Percentiles rank a stretch among this genome's conserved stretches.
phyloP scores from a whole-genome alignment of 1,140 invertebrate genomes.

The Gryon sp. region DNA sequence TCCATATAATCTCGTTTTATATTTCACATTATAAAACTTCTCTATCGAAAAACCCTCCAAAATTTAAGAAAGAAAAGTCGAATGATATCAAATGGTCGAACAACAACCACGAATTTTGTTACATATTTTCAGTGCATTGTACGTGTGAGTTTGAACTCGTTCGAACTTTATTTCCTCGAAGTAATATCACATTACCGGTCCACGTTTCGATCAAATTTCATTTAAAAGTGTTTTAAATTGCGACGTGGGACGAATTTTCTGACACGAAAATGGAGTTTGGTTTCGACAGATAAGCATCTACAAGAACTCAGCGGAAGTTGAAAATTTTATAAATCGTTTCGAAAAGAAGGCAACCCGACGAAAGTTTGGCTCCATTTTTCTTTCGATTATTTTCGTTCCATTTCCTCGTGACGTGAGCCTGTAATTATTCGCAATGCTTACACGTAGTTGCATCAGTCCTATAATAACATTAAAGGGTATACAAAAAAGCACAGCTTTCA shows the following conservation, averaged over 20 bases:
- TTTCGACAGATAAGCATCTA: slow-evolving; percentile 45
- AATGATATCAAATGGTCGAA: slow-evolving; percentile 4
- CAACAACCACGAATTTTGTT: slow-evolving; percentile 14
- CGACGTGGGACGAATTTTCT: slow-evolving; percentile 30
- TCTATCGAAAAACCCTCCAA: too few relatives aligned
- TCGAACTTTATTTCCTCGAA: slow-evolving; percentile 25
- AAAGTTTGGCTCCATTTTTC: slow-evolving; percentile 57
- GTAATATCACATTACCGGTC: slow-evolving; percentile 23
- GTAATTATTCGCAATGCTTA: slow-evolving; percentile 43
- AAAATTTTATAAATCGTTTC: slow-evolving; percentile 45
- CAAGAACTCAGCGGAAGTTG: slow-evolving; percentile 32
- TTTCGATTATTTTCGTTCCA: slow-evolving; percentile 58
- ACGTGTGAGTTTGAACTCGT: slow-evolving; percentile 3
- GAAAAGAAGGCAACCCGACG: slow-evolving; percentile 19
- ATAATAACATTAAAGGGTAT: slow-evolving; percentile 8
- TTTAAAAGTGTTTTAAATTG: slow-evolving; percentile 43
- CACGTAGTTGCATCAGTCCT: background rate
- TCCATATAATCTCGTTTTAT: too few relatives aligned
- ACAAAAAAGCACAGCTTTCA: slow-evolving; percentile 8
- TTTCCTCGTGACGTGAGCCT: slow-evolving; percentile 36
- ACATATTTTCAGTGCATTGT: slow-evolving; percentile 3
- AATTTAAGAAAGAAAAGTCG: background rate
- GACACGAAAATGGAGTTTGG: slow-evolving; percentile 30
- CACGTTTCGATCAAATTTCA: slow-evolving; percentile 32
- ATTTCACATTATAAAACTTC: too few relatives aligned